Base-by-base conservation (phyloP, 2,113 vertebrate genomes). In the Rhinoptilus africanus region DNA sequence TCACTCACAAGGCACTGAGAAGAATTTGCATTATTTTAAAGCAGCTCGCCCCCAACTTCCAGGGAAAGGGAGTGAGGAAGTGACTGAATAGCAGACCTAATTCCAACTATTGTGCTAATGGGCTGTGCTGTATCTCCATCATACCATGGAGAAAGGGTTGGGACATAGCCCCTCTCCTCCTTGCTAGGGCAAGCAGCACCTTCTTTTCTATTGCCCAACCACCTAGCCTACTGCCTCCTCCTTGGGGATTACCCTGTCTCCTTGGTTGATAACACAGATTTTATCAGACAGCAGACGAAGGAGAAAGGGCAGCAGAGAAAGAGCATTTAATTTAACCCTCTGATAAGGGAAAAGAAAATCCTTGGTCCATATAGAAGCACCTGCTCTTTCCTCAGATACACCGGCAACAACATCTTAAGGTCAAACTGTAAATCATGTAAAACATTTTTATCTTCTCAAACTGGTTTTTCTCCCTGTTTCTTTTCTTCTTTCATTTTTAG, bases 401-500 rank as follows among this genome's bases (percentile, higher is more conserved):
- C 59, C 2, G 1, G 72, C 91, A 97, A 97, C 90, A 97, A 73
- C 94, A 97, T 95, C 95, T 97, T 97, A 98, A 98, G 97, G 97
- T 98, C 95, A 96, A 96, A 89, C 80, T 93, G 92, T 94, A 98
- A 97, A 97, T 96, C 92, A 96, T 67, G 47, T 95, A 96, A 97
- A 98, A 96, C 83, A 96, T 79, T 91, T 98, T 97, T 97, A 96
- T 95, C 68, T 98, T 68, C 93, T 95, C 85, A 87, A 85, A 83
- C 35, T 64, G 71, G 47, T 85, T 79, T 88, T 96, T 83, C 21
- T 64, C 72, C 43, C 54, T 82, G 26, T 80, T 93, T 91, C 78
- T 96, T 89, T 81, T 74, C 15, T 20, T 62, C 37, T 72, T 72
- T 74, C 26, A 32, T 21, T 91, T 95, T 88, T 10, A 93, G 96